Evolutionary conservation across 2,797 vertebrate species (phyloP).

Genomic region (Muscicapa comitata): DNA sequence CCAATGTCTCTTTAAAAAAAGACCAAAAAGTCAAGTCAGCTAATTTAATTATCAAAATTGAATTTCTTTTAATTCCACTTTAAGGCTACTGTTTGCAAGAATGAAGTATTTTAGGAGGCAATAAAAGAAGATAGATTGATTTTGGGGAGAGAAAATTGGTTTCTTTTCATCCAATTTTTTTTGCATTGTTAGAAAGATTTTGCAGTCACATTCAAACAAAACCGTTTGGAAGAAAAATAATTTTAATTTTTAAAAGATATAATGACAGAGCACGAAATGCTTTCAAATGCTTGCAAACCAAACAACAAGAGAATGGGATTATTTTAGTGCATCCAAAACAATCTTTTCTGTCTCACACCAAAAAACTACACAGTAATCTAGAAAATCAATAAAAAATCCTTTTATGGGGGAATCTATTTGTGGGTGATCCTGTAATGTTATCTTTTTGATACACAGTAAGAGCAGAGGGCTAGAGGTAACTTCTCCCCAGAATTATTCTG

Average conservation of each 20-base stretch:
- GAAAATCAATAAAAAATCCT: constrained; percentile 69
- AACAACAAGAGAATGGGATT: background rate
- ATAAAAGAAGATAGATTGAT: background rate
- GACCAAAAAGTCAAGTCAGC: background rate
- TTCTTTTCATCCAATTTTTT: background rate
- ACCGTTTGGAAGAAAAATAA: background rate
- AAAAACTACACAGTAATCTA: constrained; percentile 58
- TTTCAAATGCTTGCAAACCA: background rate
- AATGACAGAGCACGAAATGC: background rate
- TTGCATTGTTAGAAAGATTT: background rate
- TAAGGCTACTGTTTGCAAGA: background rate
- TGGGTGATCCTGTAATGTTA: constrained; percentile 75
- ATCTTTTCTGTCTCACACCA: background rate
- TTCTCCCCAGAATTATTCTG: constrained; percentile 72
- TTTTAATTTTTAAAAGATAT: background rate
- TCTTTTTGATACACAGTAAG: constrained; percentile 76
- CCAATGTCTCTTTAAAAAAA: background rate
- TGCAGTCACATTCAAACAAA: background rate
- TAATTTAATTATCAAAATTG: background rate
- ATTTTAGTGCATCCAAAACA: background rate
- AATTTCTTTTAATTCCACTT: background rate
- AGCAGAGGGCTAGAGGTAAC: constrained; percentile 73
- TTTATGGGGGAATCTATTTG: constrained; percentile 78
- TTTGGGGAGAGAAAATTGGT: background rate
- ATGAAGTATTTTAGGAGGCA: background rate